Evolutionary conservation across 2,888 invertebrate species (phyloP).

Genomic region (Zootermopsis nevadensis): DNA sequence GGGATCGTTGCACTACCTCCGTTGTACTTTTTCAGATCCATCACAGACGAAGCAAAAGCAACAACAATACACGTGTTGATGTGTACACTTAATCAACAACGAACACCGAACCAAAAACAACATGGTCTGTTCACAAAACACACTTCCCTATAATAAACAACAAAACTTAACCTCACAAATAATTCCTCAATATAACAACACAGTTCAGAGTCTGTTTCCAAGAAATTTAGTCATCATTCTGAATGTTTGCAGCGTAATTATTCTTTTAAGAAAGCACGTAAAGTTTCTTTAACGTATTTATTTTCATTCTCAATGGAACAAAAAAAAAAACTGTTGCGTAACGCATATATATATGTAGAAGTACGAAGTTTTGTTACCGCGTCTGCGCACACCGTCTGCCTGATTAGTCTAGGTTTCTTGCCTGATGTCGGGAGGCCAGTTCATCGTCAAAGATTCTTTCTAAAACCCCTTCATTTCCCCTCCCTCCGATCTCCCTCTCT

Average conservation of each 20-base stretch:
- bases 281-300: neutral
- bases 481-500: constrained; percentile 16
- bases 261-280: too few species aligned
- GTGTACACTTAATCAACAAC: neutral
- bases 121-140: constrained; percentile 7
- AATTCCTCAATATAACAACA: neutral
- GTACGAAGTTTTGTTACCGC: neutral
- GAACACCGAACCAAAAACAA: neutral
- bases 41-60: constrained; percentile 1
- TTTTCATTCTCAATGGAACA: neutral
- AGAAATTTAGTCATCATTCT: too few species aligned
- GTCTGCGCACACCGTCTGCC: constrained; percentile 25
- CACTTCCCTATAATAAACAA: neutral
- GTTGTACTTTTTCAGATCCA: constrained; percentile 50
- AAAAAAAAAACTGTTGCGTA: neutral
- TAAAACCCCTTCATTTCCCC: constrained; percentile 36
- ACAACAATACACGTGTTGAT: neutral
- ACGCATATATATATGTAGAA: neutral
- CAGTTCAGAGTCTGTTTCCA: too few species aligned
- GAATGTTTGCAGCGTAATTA: too few species aligned
- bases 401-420: constrained; percentile 41
- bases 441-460: constrained; percentile 41
- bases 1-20: constrained; percentile 13
- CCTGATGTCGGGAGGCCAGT: constrained; percentile 30
- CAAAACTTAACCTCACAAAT: constrained; percentile 1